Conservation (phyloP, 2,113 vertebrate genomes). For the Nicator chloris region DNA sequence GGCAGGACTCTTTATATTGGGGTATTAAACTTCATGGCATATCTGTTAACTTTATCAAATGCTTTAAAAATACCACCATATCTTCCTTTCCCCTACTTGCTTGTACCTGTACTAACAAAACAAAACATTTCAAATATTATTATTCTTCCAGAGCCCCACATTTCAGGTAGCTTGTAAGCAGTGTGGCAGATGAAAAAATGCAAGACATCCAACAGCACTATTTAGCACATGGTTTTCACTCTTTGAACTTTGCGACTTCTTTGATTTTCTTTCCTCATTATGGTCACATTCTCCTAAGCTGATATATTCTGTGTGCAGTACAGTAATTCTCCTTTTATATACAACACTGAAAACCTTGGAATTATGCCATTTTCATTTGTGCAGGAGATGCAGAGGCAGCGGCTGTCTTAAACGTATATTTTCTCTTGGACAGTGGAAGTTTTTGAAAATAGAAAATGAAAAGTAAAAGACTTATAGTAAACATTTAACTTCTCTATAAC, state of each 20-base stretch:
- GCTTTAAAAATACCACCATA: background rate
- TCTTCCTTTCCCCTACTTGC: background rate
- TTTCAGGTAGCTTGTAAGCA: background rate
- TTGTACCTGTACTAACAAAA: background rate
- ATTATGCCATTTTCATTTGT: slow-evolving; percentile 42
- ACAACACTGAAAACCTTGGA: slow-evolving; percentile 42
- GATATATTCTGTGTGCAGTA: slow-evolving; percentile 27
- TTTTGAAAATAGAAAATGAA: background rate
- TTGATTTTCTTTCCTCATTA: slow-evolving; percentile 51
- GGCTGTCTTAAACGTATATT: background rate
- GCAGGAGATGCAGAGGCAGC: background rate
- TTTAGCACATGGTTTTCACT: slow-evolving; percentile 21
- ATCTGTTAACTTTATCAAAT: background rate
- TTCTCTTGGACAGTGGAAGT: background rate
- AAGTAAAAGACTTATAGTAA: background rate
- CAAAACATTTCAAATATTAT: background rate
- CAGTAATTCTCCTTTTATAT: slow-evolving; percentile 47
- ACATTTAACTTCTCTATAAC: background rate
- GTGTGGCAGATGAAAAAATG: background rate
- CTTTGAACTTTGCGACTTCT: slow-evolving; percentile 31
- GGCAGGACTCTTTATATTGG: background rate
- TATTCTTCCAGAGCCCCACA: background rate
- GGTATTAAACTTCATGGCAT: background rate
- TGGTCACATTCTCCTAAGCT: slow-evolving; percentile 4
- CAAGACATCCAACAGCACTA: background rate